phyloP scores from a whole-genome alignment of 2,113 vertebrate genomes.

The Polyodon spathula region DNA sequence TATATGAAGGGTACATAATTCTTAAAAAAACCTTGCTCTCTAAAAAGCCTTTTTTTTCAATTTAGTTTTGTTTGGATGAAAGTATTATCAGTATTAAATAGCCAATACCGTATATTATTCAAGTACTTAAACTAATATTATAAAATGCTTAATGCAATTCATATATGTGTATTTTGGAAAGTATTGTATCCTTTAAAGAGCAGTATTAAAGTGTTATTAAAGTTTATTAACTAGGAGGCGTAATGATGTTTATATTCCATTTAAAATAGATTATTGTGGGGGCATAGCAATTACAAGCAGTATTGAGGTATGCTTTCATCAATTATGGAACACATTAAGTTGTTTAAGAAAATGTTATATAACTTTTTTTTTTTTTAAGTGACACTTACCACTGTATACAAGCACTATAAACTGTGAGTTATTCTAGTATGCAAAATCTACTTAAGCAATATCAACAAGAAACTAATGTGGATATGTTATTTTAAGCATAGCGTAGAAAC shows the following conservation, averaged over 20 bases:
- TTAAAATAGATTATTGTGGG: constrained; percentile 25
- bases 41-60: constrained; percentile 85
- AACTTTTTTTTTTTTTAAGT: constrained; percentile 41
- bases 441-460: constrained; percentile 53
- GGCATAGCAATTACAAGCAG: constrained; percentile 21
- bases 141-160: constrained; percentile 57
- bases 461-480: constrained; percentile 51
- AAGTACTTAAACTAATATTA: constrained; percentile 61
- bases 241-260: constrained; percentile 23
- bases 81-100: constrained; percentile 81
- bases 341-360: too few relatives aligned
- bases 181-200: constrained; percentile 42
- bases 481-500: constrained; percentile 20
- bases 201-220: constrained; percentile 20
- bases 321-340: constrained; percentile 7
- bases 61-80: constrained; percentile 64
- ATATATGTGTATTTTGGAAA: constrained; percentile 65
- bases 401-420: constrained; percentile 68
- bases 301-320: constrained; percentile 10
- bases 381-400: constrained; percentile 56
- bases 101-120: constrained; percentile 64
- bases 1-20: constrained; percentile 98
- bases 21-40: constrained; percentile 69
- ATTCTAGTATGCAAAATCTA: constrained; percentile 51
- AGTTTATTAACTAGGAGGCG: constrained; percentile 4